Conservation (phyloP, 2,797 vertebrate genomes). For the Margarornis squamiger region DNA sequence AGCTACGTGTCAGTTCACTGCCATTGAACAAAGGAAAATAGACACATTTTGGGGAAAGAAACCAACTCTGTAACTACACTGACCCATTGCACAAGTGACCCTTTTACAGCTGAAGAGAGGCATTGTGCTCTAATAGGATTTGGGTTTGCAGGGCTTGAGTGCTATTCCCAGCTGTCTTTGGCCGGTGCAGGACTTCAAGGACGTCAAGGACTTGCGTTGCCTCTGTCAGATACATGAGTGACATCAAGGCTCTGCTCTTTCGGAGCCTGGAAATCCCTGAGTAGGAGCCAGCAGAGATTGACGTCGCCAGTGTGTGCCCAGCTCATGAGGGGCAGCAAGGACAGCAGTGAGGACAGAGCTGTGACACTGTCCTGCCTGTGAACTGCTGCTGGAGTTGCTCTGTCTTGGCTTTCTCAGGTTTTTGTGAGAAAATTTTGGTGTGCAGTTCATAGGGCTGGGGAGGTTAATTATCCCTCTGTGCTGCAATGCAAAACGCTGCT, state of each 20-base stretch:
- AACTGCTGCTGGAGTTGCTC: neutral
- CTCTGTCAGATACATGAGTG: neutral
- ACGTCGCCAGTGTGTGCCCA: neutral
- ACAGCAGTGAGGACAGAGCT: neutral
- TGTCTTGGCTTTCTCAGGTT: neutral
- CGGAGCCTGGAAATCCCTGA: neutral
- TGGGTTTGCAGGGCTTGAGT: neutral
- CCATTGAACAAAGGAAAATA: neutral
- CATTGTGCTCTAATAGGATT: neutral
- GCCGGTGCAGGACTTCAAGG: neutral
- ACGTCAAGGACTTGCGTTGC: neutral
- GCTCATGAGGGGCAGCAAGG: neutral
- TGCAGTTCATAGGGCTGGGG: neutral
- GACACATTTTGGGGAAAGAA: neutral
- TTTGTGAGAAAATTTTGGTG: neutral
- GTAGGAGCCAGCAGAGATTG: slow-evolving; percentile 18
- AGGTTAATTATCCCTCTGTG: neutral
- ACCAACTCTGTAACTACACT: neutral
- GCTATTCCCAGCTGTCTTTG: neutral
- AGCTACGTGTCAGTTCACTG: neutral
- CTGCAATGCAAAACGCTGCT: neutral
- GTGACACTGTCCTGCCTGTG: neutral
- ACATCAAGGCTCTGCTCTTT: slow-evolving; percentile 10
- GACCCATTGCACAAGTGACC: neutral
- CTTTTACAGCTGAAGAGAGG: neutral